Evolutionary conservation across 2,113 vertebrate genomes (phyloP), one percentile per base, ranked within the genome.

Genomic region (Misgurnus mizolepis): DNA sequence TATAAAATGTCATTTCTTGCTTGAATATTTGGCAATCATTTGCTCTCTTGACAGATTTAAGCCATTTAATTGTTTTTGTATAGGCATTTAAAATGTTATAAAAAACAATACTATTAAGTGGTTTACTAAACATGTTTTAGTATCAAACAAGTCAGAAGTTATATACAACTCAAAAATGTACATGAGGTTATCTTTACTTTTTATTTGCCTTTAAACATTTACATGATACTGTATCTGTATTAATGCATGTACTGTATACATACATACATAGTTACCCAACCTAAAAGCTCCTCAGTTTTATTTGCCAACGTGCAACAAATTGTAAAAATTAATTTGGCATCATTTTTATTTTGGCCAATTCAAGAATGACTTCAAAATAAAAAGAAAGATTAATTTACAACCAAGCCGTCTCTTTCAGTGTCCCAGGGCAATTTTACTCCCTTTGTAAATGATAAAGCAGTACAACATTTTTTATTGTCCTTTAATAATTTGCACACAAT

Each of bases 401-500:
- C 45, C 76, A 75, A 60, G 34, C 61, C 14, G 8, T 8, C 65
- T 7, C 15, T 68, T 45, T 71, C 55, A 3, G 60, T 58, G 22
- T 34, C 27, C 3, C 45, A 15, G 45, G 2, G 3, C 45, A 47
- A 27, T 60, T 34, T 73, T 4, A 17, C 55, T 18, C 6, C 17
- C 10, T 12, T 41, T 18, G 15, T 56, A 7, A 69, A 71, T 55
- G 40, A 47, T 12, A 17, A 76, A 78, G 7, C 50, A 3, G 17
- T 67, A 0, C 27, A 40, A 45, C 11, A 39, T 62, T 8, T 67
- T 77, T 79, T 74, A 45, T 84, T 90, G 87, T 89, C 87, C 86
- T 90, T 86, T 85, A 53, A 86, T 83, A 82, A 82, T 86, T 89
- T 88, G 90, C 90, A 91, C 87, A 89, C 58, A 41, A 45, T 91